Percentiles rank a stretch among this genome's conserved stretches.
Evolutionary conservation across 2,888 invertebrate genomes (phyloP).

Genomic region (Zhuqinia jingwanae): DNA sequence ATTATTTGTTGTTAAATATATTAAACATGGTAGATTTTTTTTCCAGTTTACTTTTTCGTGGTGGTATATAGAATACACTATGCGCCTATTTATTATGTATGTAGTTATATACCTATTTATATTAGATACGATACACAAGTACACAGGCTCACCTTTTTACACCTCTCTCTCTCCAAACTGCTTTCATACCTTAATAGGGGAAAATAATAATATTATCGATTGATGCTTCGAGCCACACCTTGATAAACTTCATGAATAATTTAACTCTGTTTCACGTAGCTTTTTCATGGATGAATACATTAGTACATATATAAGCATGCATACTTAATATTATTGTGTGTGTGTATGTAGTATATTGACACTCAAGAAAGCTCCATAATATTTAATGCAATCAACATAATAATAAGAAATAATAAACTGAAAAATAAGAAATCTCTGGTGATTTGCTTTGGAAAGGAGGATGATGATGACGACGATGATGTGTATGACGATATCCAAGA

Average conservation of each 20-base stretch:
- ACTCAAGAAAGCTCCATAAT: no score
- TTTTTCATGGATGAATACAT: slow-evolving; percentile 16
- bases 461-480: neutral
- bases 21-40: neutral
- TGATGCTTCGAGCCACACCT: slow-evolving; percentile 79
- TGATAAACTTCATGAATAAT: slow-evolving; percentile 79
- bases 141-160: neutral
- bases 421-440: slow-evolving; percentile 14
- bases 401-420: neutral
- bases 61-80: no score
- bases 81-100: slow-evolving; percentile 23
- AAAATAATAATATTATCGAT: slow-evolving; percentile 77
- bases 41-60: neutral
- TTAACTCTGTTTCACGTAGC: slow-evolving; percentile 74
- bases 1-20: slow-evolving; percentile 25
- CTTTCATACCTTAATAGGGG: slow-evolving; percentile 25
- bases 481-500: slow-evolving; percentile 26
- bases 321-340: neutral
- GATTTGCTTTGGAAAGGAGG: no score
- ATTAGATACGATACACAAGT: neutral
- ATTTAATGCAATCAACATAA: slow-evolving; percentile 25
- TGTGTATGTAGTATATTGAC: neutral
- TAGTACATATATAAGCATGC: no score
- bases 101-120: neutral
- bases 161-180: no score